phyloP scores from a whole-genome alignment of 2,113 vertebrate species.

The Plectropomus leopardus region DNA sequence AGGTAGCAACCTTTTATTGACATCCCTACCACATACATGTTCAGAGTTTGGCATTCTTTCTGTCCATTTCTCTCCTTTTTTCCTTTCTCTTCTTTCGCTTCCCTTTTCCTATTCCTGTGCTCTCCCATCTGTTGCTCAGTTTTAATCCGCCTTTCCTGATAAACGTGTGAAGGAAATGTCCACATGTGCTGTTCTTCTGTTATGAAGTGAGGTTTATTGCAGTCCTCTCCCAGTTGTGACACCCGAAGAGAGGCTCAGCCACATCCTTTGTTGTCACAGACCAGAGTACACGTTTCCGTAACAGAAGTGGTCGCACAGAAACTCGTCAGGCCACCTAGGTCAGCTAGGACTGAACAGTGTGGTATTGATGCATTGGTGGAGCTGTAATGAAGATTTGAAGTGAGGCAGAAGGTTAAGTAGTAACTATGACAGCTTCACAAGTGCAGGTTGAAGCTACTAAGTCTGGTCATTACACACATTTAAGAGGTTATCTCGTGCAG shows the following conservation, averaged over 20 bases:
- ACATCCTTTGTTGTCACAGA: slow-evolving; percentile 53
- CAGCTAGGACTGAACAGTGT: background rate
- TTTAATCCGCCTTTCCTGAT: slow-evolving; percentile 15
- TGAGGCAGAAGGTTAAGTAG: background rate
- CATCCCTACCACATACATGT: too few species aligned
- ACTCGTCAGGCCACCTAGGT: background rate
- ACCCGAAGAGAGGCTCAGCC: slow-evolving; percentile 14
- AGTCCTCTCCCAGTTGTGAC: background rate
- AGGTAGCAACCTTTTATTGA: too few species aligned
- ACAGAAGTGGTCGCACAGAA: slow-evolving; percentile 10
- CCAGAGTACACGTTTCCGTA: slow-evolving; percentile 44
- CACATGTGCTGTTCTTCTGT: background rate
- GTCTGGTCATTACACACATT: background rate
- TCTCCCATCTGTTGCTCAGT: rapidly evolving
- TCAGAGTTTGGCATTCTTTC: background rate
- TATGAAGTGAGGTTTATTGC: slow-evolving; percentile 7
- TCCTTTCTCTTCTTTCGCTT: background rate
- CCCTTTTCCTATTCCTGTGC: background rate
- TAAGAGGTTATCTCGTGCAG: background rate
- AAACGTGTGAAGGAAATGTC: slow-evolving; percentile 32
- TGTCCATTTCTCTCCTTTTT: background rate
- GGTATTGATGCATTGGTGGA: background rate
- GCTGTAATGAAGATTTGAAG: background rate
- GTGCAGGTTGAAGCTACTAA: background rate
- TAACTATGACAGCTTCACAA: background rate